These are phyloP conservation scores for Oophaga sylvatica DNA, from an alignment of 2,797 vertebrate species.

Conservation along the genomic window DNA sequence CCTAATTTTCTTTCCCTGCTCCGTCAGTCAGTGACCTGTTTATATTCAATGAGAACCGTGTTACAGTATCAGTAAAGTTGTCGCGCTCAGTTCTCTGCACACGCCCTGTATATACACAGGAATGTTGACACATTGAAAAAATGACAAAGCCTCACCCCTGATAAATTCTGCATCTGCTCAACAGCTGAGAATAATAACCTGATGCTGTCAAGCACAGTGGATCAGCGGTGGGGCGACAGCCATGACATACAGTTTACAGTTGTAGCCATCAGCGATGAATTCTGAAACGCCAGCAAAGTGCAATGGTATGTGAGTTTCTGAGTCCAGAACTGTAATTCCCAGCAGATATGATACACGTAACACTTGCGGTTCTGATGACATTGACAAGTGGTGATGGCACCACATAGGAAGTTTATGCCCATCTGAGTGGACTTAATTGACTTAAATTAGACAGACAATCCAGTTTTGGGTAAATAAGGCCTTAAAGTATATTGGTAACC, in stretches of 20 bases:
- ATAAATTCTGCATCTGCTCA: conserved; percentile 2
- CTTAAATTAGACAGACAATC: background rate
- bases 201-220: background rate
- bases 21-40: background rate
- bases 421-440: too few species aligned
- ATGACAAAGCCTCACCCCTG: conserved; percentile 18
- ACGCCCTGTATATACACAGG: conserved; percentile 51
- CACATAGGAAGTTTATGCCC: background rate
- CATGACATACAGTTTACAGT: background rate
- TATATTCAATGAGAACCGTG: conserved; percentile 29
- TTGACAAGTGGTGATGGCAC: background rate
- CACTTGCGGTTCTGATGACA: background rate
- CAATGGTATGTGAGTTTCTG: background rate
- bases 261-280: background rate
- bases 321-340: background rate
- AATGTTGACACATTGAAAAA: conserved; percentile 52
- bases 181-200: conserved; percentile 5
- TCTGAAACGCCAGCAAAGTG: background rate
- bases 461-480: background rate
- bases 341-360: background rate
- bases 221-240: background rate
- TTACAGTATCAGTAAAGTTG: background rate
- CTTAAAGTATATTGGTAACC: too few species aligned
- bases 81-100: background rate
- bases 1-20: too few species aligned